phyloP scores from a whole-genome alignment of 2,113 vertebrate species.

The Macaca fascicularis region DNA sequence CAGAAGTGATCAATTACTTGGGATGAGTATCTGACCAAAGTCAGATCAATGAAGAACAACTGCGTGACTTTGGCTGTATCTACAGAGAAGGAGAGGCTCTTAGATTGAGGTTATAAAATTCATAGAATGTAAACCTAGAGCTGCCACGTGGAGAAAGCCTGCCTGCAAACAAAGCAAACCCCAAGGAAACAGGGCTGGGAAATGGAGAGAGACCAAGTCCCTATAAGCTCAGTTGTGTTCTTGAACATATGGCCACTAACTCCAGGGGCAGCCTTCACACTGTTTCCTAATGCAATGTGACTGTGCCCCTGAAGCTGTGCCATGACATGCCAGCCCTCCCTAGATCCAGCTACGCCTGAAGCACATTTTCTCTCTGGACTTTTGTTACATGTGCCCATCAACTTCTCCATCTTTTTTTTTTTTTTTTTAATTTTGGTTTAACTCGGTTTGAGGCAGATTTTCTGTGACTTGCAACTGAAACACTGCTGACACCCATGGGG shows the following conservation, averaged over 20 bases:
- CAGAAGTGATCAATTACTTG: neutral
- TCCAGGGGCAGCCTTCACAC: too few relatives aligned
- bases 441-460: neutral
- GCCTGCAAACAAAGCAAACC: neutral
- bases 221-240: neutral
- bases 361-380: neutral
- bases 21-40: neutral
- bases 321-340: neutral
- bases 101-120: neutral
- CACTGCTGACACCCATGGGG: neutral
- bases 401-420: neutral
- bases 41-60: neutral
- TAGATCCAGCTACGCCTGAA: neutral
- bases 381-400: neutral
- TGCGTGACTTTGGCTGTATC: neutral
- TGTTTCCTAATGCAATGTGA: neutral
- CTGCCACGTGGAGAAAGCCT: neutral
- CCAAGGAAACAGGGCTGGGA: neutral
- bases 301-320: fast-evolving
- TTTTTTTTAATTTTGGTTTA: neutral
- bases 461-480: neutral
- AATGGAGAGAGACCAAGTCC: neutral
- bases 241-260: too few relatives aligned
- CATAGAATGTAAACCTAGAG: neutral
- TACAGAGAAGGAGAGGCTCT: neutral